Base-by-base conservation (phyloP, 2,113 vertebrate genomes). In the Phyllostomus discolor region DNA sequence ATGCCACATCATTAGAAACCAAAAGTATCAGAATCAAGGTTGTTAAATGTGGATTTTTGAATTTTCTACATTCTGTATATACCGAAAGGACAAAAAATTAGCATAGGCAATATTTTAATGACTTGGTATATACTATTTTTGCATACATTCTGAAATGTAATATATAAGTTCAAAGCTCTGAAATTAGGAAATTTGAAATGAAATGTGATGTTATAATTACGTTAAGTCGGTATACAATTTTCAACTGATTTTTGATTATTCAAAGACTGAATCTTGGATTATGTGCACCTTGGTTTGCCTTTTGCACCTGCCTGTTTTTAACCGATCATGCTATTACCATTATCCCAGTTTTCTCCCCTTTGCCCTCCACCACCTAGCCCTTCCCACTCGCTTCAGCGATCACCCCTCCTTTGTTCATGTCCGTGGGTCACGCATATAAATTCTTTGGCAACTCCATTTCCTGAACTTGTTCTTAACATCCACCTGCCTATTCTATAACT, bases 141-240 rank as follows among this genome's bases (percentile, higher is more conserved):
- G 46, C 8, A 46, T 94, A 57, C 20, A 64, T 50, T 92, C 72
- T 8, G 78, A 48, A 62, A 73, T 16, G 7, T 84, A 50, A 48
- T 54, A 10, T 67, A 43, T 33, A 92, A 66, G 76, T 81, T 66
- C 64, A 67, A 92, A 95, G n/a, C 10, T 92, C 46, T 90, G 57
- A 92, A 75, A 84, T 76, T 67, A 90, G 78, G 17, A 83, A 76
- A 90, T 90, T 83, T 95, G 43, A 84, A 92, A 92, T 95, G 19
- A 69, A 62, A 70, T 43, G 24, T 73, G 70, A 31, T 78, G 10
- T 72, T 96, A 46, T 88, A 83, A 92, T 88, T 81, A 79, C 10
- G 38, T 82, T 93, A 94, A 62, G 64, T 95, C 35, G 46, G 35
- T 41, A 33, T 26, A 66, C 62, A 43, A 80, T 50, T 90, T 93